These are phyloP conservation scores for Pachyrhynchus sulphureomaculatus DNA, from an alignment of 1,140 invertebrate species.

Conservation along the genomic window DNA sequence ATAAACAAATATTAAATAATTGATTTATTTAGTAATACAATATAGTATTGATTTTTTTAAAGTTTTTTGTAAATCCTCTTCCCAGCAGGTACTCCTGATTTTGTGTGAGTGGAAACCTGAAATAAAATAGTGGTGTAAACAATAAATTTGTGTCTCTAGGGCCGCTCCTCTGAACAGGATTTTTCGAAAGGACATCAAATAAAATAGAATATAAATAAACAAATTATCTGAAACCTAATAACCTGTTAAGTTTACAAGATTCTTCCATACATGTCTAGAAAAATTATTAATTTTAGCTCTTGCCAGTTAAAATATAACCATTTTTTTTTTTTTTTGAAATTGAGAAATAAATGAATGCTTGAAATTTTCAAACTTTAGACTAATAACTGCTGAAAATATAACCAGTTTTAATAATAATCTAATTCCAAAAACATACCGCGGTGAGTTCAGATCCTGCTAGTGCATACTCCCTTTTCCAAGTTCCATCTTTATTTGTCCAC, in stretches of 20 bases:
- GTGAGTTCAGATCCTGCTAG: background rate
- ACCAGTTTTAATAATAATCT: background rate
- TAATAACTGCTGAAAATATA: background rate
- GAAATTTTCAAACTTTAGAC: background rate
- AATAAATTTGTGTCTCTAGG: background rate
- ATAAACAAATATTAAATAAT: no score
- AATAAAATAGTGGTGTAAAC: background rate
- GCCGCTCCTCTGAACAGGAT: background rate
- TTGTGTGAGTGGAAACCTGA: background rate
- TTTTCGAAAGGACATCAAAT: background rate
- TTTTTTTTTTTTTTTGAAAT: no score
- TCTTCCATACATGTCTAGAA: no score
- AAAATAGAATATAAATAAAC: no score
- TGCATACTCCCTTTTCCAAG: background rate
- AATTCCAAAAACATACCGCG: background rate
- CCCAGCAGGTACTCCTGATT: background rate
- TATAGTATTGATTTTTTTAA: no score
- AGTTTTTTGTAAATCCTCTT: background rate
- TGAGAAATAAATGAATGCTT: no score
- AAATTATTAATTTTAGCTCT: no score
- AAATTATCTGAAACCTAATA: no score
- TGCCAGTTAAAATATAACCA: no score
- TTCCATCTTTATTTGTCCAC: background rate
- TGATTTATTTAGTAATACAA: no score
- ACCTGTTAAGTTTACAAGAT: no score